Evolutionary conservation across 1,140 invertebrate species (phyloP).

Genomic region (Halesus radiatus): DNA sequence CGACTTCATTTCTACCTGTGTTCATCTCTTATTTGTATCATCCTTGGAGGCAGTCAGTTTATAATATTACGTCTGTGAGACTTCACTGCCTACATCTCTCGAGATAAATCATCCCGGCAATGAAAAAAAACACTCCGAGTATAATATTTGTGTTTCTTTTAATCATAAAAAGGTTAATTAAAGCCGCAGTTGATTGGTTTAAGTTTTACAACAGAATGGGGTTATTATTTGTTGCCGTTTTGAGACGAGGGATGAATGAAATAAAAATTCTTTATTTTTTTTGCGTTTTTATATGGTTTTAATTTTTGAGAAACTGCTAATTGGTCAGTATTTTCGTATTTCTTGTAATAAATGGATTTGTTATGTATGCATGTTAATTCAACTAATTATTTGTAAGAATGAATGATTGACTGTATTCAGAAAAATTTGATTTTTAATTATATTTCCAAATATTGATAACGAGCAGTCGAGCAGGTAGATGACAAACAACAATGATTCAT

Average conservation of each 20-base stretch:
- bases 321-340: too few relatives aligned
- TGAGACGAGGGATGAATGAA: constrained; percentile 12
- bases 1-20: too few relatives aligned
- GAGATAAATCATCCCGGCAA: constrained; percentile 40
- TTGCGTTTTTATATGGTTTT: not conserved
- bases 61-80: constrained; percentile 4
- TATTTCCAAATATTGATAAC: too few relatives aligned
- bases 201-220: constrained; percentile 10
- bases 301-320: not conserved
- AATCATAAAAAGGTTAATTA: constrained; percentile 46
- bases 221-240: not conserved
- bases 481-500: too few relatives aligned
- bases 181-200: constrained; percentile 24
- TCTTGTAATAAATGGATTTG: too few relatives aligned
- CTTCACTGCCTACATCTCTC: not conserved
- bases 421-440: too few relatives aligned
- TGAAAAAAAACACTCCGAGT: constrained; percentile 30
- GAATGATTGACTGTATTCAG: too few relatives aligned
- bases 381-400: too few relatives aligned
- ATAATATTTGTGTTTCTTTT: constrained; percentile 37
- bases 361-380: too few relatives aligned
- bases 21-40: too few relatives aligned
- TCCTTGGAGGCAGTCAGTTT: too few relatives aligned
- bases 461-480: too few relatives aligned
- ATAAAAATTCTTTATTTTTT: not conserved